phyloP scores from a whole-genome alignment of 1,140 invertebrate species.

The Goniozus legneri region DNA sequence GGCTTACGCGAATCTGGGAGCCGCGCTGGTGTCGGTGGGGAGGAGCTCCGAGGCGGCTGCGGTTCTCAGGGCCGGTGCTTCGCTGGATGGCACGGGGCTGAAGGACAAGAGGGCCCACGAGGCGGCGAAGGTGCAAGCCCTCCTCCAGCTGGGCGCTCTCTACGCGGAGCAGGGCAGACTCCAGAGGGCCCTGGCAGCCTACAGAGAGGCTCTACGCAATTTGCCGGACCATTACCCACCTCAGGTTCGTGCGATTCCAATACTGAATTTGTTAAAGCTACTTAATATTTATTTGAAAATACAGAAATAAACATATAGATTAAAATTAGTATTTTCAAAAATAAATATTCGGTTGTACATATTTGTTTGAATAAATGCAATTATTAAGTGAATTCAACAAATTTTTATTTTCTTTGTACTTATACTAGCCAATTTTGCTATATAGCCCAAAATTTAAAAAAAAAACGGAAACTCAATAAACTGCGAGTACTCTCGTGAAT shows the following conservation, averaged over 20 bases:
- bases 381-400: too few species aligned
- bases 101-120: conserved; percentile 89
- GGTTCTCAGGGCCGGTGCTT: conserved; percentile 76
- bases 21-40: conserved; percentile 79
- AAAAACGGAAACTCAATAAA: too few species aligned
- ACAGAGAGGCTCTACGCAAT: conserved; percentile 78
- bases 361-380: too few species aligned
- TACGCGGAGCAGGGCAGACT: conserved; percentile 83
- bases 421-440: too few species aligned
- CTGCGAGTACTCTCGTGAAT: too few species aligned
- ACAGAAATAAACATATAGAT: too few species aligned
- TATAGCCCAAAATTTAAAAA: too few species aligned
- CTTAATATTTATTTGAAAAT: too few species aligned
- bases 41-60: conserved; percentile 78
- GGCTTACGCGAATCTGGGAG: conserved; percentile 92
- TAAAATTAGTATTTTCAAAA: too few species aligned
- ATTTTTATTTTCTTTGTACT: too few species aligned
- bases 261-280: background rate
- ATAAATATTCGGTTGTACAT: too few species aligned
- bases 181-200: conserved; percentile 82
- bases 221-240: conserved; percentile 79
- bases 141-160: conserved; percentile 86
- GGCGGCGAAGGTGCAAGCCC: conserved; percentile 82
- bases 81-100: conserved; percentile 79
- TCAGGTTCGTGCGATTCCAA: conserved; percentile 58